These are phyloP conservation scores for Aethina tumida DNA, from an alignment of 1,140 invertebrate genomes.

Conservation along the genomic window DNA sequence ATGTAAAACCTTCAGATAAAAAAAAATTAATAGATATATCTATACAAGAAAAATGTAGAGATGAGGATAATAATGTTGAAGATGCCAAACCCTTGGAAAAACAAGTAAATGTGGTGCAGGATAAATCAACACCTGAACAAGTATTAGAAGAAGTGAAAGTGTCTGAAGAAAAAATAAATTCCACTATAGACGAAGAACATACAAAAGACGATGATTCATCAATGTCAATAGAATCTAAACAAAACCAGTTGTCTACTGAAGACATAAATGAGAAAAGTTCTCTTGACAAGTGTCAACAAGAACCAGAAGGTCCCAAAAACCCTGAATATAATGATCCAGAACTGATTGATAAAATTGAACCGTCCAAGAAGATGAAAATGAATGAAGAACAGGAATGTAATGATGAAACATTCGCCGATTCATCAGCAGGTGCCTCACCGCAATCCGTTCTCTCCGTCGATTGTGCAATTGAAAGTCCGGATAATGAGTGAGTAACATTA, in stretches of 20 bases:
- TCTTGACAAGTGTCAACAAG: too few relatives aligned
- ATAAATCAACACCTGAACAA: conserved; percentile 8
- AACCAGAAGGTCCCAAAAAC: background rate
- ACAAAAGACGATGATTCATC: conserved; percentile 6
- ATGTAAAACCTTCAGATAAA: conserved; percentile 2
- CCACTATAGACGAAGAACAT: conserved; percentile 12
- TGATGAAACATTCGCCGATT: too few relatives aligned
- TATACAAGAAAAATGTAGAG: conserved; percentile 7
- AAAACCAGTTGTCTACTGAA: too few relatives aligned
- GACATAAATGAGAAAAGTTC: too few relatives aligned
- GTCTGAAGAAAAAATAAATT: conserved; percentile 12
- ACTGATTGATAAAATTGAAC: conserved; percentile 4
- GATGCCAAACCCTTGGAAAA: conserved; percentile 1
- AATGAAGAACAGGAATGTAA: background rate
- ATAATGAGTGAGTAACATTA: too few relatives aligned
- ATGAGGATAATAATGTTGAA: conserved; percentile 5
- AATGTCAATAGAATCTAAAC: background rate
- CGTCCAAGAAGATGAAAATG: background rate
- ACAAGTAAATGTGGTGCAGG: conserved; percentile 4
- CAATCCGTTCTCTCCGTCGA: too few relatives aligned
- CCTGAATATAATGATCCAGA: conserved; percentile 9
- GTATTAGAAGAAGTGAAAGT: background rate
- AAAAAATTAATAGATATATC: background rate
- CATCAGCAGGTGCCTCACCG: too few relatives aligned
- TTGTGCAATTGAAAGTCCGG: too few relatives aligned